Percentiles rank a stretch among this genome's conserved stretches.
Evolutionary conservation across 2,888 invertebrate genomes (phyloP).

Genomic region (Heliconius cydno): DNA sequence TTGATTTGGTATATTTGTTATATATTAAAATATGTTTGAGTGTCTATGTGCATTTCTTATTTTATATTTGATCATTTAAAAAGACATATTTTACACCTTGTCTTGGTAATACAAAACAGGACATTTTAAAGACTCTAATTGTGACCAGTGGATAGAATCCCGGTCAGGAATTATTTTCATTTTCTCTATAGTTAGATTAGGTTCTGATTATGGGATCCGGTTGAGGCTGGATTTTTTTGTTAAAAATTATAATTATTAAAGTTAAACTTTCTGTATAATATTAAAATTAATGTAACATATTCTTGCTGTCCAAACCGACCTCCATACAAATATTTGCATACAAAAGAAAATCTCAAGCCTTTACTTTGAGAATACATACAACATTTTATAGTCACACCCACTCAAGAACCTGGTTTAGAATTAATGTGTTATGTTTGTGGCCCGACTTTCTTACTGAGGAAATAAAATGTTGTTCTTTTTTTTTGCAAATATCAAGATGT

Average conservation of each 20-base stretch:
- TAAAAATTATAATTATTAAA: no score
- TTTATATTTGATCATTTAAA: no score
- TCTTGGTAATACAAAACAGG: neutral
- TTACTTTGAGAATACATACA: slow-evolving; percentile 35
- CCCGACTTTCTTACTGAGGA: neutral
- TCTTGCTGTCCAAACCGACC: neutral
- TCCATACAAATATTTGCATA: slow-evolving; percentile 22
- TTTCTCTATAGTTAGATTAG: neutral
- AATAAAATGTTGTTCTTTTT: neutral
- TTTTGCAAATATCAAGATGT: neutral
- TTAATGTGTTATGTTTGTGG: neutral
- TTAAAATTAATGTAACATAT: neutral
- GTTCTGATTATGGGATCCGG: no score
- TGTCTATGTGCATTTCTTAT: neutral
- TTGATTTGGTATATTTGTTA: neutral
- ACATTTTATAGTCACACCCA: slow-evolving; percentile 23
- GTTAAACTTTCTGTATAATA: neutral
- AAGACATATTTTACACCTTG: neutral
- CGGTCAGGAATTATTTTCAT: neutral
- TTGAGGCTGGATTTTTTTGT: no score
- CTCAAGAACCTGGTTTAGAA: slow-evolving; percentile 19
- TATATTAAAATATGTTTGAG: neutral
- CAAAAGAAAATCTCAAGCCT: slow-evolving; percentile 22
- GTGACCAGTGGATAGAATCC: neutral
- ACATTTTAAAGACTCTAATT: no score